Conservation (phyloP, 23 tunicate genomes). For the Trididemnum miniatum region DNA sequence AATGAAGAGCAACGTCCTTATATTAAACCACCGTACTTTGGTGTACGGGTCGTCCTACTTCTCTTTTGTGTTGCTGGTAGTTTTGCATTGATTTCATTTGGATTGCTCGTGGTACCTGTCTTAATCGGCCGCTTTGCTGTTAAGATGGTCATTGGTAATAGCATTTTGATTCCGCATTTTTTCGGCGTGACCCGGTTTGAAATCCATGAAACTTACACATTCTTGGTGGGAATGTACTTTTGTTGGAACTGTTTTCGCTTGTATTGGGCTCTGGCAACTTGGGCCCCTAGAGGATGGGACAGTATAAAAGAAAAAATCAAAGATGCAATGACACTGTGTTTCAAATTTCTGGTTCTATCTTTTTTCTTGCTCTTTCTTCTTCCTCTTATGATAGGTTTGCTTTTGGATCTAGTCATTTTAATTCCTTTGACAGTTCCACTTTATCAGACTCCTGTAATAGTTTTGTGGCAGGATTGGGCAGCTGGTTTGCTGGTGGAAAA, state of each 20-base stretch:
- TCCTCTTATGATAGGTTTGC: slow-evolving; percentile 62
- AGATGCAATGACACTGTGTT: slow-evolving; percentile 15
- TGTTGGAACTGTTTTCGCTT: slow-evolving; percentile 49
- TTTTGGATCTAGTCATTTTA: slow-evolving; percentile 57
- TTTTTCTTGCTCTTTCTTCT: slow-evolving; percentile 33
- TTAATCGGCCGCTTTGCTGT: slow-evolving; percentile 41
- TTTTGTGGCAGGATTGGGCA: slow-evolving; percentile 87
- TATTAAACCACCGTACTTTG: slow-evolving; percentile 37
- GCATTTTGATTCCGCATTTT: background rate
- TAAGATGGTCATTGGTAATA: background rate
- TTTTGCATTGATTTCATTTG: slow-evolving; percentile 28
- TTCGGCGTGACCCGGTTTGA: background rate
- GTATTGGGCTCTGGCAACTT: slow-evolving; percentile 21
- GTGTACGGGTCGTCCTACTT: slow-evolving; percentile 26
- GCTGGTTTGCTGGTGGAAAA: slow-evolving; percentile 53
- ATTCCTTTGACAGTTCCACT: slow-evolving; percentile 67
- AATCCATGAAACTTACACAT: slow-evolving; percentile 60
- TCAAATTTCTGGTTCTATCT: slow-evolving; percentile 30
- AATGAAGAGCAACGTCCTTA: slow-evolving; percentile 20
- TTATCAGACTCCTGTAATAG: slow-evolving; percentile 64
- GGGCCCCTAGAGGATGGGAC: slow-evolving; percentile 52
- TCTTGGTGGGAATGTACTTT: slow-evolving; percentile 57
- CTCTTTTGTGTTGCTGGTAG: slow-evolving; percentile 22
- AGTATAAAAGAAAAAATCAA: slow-evolving; percentile 25
- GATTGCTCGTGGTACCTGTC: slow-evolving; percentile 45